Evolutionary conservation across 2,797 vertebrate genomes (phyloP).

Genomic region (Sternarchorhynchus goeldii): DNA sequence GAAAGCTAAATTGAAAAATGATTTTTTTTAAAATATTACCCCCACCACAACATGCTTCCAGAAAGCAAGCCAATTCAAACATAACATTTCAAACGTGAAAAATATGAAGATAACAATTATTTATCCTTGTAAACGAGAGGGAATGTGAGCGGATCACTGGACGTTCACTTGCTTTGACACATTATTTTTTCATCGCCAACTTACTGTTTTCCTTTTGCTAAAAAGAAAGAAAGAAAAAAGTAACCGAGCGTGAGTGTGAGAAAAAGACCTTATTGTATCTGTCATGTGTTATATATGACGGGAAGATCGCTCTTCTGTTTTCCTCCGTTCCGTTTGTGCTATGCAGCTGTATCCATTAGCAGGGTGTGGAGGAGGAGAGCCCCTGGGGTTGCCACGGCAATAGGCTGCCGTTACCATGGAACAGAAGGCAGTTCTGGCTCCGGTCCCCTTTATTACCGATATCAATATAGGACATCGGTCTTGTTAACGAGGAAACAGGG

Average conservation of each 20-base stretch:
- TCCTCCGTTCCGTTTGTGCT: constrained; percentile 41
- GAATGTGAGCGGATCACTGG: constrained; percentile 30
- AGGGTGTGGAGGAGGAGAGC: background rate
- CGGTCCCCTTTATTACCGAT: background rate
- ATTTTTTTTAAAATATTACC: constrained; percentile 60
- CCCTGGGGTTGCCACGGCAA: constrained; percentile 15
- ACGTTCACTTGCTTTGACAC: constrained; percentile 46
- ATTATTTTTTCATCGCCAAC: constrained; percentile 40
- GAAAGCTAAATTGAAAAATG: constrained; percentile 79
- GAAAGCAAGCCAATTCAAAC: constrained; percentile 79
- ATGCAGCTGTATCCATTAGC: constrained; percentile 47
- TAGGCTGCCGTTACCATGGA: constrained; percentile 5
- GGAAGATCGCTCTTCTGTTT: constrained; percentile 45
- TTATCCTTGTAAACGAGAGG: constrained; percentile 56
- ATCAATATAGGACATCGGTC: constrained; percentile 2
- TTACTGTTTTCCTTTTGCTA: constrained; percentile 46
- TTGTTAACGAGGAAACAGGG: background rate
- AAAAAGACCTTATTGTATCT: constrained; percentile 51
- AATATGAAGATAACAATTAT: constrained; percentile 61
- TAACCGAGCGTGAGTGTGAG: constrained; percentile 43
- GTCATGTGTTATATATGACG: constrained; percentile 50
- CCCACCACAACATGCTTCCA: constrained; percentile 67
- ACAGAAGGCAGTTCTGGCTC: constrained; percentile 21
- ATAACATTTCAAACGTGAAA: constrained; percentile 66
- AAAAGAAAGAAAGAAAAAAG: constrained; percentile 21